These are phyloP conservation scores for Neodiprion pinetum DNA, from an alignment of 1,140 invertebrate species.

Conservation along the genomic window DNA sequence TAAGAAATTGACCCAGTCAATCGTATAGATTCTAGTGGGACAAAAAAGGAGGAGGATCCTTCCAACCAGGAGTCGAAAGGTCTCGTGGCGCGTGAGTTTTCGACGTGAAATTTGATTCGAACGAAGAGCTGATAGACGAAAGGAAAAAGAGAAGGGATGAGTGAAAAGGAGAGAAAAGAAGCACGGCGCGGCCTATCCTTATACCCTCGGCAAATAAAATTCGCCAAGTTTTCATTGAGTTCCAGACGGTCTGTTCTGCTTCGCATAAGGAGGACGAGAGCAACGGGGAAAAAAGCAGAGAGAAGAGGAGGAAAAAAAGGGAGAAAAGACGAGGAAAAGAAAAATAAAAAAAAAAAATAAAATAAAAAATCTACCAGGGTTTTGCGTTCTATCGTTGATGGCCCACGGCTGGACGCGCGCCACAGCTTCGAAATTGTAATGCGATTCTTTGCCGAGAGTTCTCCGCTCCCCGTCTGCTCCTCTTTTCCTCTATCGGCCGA, in stretches of 20 bases:
- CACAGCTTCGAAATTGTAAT: neutral
- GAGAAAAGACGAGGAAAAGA: neutral
- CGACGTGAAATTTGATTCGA: neutral
- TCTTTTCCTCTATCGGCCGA: neutral
- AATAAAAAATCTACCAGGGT: neutral
- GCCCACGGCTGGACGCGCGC: slow-evolving; percentile 4
- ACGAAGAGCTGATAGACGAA: neutral
- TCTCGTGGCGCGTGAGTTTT: slow-evolving; percentile 1
- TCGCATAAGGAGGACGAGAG: neutral
- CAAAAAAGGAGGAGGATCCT: neutral
- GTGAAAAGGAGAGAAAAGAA: neutral
- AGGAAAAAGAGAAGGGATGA: too few relatives aligned
- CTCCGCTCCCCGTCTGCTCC: neutral
- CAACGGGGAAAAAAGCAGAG: neutral
- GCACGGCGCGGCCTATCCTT: neutral
- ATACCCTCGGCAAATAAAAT: slow-evolving; percentile 6
- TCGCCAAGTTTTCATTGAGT: slow-evolving; percentile 7
- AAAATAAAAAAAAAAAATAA: neutral
- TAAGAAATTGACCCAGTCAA: too few relatives aligned
- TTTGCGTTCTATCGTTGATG: slow-evolving; percentile 2
- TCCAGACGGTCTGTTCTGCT: neutral
- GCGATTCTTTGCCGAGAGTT: neutral
- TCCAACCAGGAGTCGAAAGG: neutral
- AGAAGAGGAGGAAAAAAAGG: too few relatives aligned
- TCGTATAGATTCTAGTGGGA: too few relatives aligned